phyloP scores from a whole-genome alignment of 2,888 invertebrate genomes.

The Metopia argyrocephala region DNA sequence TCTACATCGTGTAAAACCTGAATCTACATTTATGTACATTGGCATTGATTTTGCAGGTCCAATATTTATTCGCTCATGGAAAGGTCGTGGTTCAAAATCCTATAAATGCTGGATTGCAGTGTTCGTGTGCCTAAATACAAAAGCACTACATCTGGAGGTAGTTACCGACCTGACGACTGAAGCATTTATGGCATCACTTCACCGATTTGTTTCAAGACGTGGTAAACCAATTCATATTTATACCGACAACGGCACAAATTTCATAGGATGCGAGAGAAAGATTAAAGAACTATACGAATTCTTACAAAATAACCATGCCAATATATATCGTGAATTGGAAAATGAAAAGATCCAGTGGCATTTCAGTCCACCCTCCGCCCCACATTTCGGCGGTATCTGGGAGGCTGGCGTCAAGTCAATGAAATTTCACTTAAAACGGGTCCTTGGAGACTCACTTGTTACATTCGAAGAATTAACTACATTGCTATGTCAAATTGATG shows the following conservation, averaged over 20 bases:
- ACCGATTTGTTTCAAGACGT: constrained; percentile 67
- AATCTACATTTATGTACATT: constrained; percentile 31
- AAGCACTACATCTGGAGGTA: constrained; percentile 54
- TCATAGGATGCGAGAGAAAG: constrained; percentile 58
- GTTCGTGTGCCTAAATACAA: constrained; percentile 53
- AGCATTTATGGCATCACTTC: constrained; percentile 68
- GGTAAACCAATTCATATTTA: constrained; percentile 40
- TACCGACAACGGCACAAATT: constrained; percentile 63
- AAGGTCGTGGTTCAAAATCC: constrained; percentile 40
- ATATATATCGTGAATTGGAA: constrained; percentile 33
- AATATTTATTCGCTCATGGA: constrained; percentile 45
- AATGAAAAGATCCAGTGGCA: constrained; percentile 68
- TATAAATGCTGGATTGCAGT: constrained; percentile 57
- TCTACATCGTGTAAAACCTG: constrained; percentile 42
- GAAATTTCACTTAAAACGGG: constrained; percentile 70
- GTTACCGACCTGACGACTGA: constrained; percentile 60
- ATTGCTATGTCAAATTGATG: constrained; percentile 70
- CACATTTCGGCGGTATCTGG: constrained; percentile 74
- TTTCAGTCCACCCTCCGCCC: constrained; percentile 71
- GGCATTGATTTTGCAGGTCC: constrained; percentile 57
- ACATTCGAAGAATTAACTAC: constrained; percentile 72
- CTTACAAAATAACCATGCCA: constrained; percentile 21
- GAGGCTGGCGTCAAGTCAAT: constrained; percentile 72
- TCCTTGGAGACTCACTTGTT: constrained; percentile 65
- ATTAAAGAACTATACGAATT: constrained; percentile 43